Conservation (phyloP, 2,888 invertebrate species). For the Chymomyza procnemis region DNA sequence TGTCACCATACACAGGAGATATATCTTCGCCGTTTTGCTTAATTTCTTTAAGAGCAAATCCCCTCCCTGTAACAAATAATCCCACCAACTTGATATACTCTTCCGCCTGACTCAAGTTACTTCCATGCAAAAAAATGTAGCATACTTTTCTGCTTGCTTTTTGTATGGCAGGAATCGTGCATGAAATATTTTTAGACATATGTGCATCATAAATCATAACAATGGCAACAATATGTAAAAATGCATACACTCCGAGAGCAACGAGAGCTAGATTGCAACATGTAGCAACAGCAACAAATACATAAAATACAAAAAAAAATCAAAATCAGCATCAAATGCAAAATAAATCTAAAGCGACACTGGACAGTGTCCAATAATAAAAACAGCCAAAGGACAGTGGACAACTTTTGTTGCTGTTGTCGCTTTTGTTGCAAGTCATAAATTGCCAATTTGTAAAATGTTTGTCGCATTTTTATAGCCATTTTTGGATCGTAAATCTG, state of each 20-base stretch:
- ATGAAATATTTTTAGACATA: constrained; percentile 48
- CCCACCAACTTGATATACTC: too few species aligned
- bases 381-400: neutral
- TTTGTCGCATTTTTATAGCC: constrained; percentile 26
- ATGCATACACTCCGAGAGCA: constrained; percentile 25
- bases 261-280: constrained; percentile 20
- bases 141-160: neutral
- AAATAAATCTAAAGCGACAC: constrained; percentile 50
- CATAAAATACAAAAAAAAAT: too few species aligned
- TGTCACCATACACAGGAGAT: too few species aligned
- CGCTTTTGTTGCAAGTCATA: constrained; percentile 33
- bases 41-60: too few species aligned
- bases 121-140: constrained; percentile 9
- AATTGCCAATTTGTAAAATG: constrained; percentile 65
- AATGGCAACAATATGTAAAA: constrained; percentile 66
- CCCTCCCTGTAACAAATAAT: too few species aligned
- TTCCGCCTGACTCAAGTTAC: too few species aligned
- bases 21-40: too few species aligned
- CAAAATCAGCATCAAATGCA: constrained; percentile 62
- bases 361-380: neutral
- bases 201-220: constrained; percentile 68
- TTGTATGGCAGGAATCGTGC: constrained; percentile 7
- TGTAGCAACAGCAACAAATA: constrained; percentile 32
- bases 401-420: neutral
- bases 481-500: neutral